phyloP scores from a whole-genome alignment of 2,888 invertebrate species.

The Metellina segmentata region DNA sequence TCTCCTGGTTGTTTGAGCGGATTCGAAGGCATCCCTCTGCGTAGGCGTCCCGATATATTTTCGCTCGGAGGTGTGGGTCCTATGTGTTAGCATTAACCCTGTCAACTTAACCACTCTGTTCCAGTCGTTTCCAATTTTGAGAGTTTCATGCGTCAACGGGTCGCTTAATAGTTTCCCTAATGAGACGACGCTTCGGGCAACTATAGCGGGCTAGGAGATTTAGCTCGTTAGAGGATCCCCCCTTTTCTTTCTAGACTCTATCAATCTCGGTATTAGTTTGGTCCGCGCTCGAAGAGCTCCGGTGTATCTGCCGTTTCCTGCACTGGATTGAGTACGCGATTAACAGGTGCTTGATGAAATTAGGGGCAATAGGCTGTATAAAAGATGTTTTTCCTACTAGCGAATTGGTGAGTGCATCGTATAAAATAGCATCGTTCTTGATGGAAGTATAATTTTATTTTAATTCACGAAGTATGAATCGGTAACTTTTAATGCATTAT shows the following conservation, averaged over 20 bases:
- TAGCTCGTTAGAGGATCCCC: conserved; percentile 13
- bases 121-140: conserved; percentile 41
- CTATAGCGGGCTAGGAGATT: conserved; percentile 13
- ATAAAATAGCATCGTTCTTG: too few relatives aligned
- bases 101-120: conserved; percentile 18
- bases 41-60: conserved; percentile 3
- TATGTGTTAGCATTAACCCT: conserved; percentile 18
- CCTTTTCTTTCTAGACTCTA: background rate
- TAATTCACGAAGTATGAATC: too few relatives aligned
- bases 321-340: too few relatives aligned
- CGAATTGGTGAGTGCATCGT: too few relatives aligned
- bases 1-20: background rate
- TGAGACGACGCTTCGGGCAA: background rate
- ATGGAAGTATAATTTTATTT: too few relatives aligned
- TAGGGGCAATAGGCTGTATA: too few relatives aligned
- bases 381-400: too few relatives aligned
- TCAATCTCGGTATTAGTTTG: background rate
- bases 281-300: background rate
- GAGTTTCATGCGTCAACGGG: conserved; percentile 43
- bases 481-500: too few relatives aligned
- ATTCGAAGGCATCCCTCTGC: background rate
- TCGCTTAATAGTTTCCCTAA: conserved; percentile 38
- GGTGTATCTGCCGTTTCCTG: too few relatives aligned
- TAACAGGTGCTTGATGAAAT: too few relatives aligned
- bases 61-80: background rate